Percentiles rank a stretch among this genome's conserved stretches.
These are phyloP conservation scores for Sebastes kiyomatsui DNA, from an alignment of 2,797 vertebrate genomes.

Conservation along the genomic window DNA sequence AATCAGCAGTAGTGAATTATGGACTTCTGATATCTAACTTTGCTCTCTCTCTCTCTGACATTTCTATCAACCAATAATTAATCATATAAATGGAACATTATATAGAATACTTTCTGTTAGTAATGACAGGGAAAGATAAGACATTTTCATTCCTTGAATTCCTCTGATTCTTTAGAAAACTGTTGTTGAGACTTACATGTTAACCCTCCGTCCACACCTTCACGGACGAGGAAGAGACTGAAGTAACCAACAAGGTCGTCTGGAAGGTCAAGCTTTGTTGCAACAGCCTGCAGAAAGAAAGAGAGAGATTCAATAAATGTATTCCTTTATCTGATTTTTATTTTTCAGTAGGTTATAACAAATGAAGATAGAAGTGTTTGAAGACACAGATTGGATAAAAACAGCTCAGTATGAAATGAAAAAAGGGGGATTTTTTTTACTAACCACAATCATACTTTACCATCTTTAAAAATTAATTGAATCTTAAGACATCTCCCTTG, in stretches of 20 bases:
- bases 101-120: not conserved
- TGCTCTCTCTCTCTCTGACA: not conserved
- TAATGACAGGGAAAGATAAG: not conserved
- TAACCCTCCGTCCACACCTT: conserved; percentile 89
- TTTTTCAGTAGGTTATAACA: not conserved
- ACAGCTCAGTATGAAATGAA: not conserved
- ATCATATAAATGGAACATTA: not conserved
- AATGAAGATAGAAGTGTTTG: not conserved
- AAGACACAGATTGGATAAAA: not conserved
- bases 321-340: not conserved
- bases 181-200: conserved; percentile 88
- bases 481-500: not conserved
- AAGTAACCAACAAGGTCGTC: conserved; percentile 96
- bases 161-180: not conserved
- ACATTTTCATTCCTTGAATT: not conserved
- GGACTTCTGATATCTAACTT: not conserved
- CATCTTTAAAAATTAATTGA: not conserved
- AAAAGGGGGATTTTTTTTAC: not conserved
- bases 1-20: not conserved
- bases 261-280: conserved; percentile 93
- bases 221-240: conserved; percentile 93
- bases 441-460: not conserved
- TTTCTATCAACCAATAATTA: no score
- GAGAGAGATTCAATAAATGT: not conserved
- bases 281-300: conserved; percentile 86